Evolutionary conservation across 35 echinoderm and acorn worm genomes (phyloP).

Genomic region (Ophiothrix spiculata): DNA sequence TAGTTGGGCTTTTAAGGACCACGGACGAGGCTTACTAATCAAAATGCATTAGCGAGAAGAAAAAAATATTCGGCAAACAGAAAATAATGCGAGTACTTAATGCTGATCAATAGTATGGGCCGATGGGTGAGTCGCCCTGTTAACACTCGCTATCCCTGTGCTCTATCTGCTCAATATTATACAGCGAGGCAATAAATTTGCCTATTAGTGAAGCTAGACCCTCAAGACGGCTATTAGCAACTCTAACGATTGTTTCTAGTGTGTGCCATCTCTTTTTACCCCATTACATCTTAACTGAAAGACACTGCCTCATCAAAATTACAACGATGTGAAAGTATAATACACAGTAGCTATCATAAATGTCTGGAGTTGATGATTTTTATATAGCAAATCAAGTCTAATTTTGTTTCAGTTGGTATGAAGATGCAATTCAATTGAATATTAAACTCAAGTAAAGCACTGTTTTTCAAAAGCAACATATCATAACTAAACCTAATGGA

Average conservation of each 20-base stretch:
- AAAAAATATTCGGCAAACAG: slow-evolving; percentile 4
- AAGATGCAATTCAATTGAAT: no score
- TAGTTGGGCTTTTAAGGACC: background rate
- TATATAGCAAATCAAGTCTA: no score
- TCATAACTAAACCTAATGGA: no score
- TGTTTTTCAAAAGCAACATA: no score
- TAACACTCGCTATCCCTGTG: background rate
- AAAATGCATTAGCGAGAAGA: background rate
- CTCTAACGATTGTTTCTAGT: background rate
- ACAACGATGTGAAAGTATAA: no score
- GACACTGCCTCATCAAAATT: background rate
- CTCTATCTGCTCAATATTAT: background rate
- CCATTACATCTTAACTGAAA: background rate
- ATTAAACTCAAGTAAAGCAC: no score
- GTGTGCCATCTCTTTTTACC: background rate
- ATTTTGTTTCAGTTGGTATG: no score
- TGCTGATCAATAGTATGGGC: background rate
- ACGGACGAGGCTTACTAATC: background rate
- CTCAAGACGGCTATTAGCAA: slow-evolving; percentile 1
- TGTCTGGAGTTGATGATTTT: no score
- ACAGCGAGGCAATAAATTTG: slow-evolving; percentile 7
- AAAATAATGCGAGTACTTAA: slow-evolving; percentile 7
- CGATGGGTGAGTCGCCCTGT: slow-evolving; percentile 1
- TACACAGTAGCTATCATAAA: no score
- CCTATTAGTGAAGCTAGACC: background rate